These are phyloP conservation scores for Blera fallax DNA, from an alignment of 2,888 invertebrate species.

Conservation along the genomic window DNA sequence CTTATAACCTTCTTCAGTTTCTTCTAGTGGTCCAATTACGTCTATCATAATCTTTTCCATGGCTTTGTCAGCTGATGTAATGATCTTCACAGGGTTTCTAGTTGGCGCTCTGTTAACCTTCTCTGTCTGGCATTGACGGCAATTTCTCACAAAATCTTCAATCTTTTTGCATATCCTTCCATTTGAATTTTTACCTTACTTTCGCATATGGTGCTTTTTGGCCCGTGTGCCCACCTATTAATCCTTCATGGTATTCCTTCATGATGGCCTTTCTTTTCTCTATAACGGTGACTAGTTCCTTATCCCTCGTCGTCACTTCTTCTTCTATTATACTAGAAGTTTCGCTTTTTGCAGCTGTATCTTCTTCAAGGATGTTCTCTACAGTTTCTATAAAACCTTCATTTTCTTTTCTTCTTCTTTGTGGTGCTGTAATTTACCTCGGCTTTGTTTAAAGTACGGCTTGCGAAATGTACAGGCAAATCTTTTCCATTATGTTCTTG, in stretches of 20 bases:
- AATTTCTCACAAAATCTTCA: too few species aligned
- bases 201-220: not conserved
- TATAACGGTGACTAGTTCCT: not conserved
- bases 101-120: constrained; percentile 1
- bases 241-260: not conserved
- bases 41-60: constrained; percentile 24
- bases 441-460: constrained; percentile 11
- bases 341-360: too few species aligned
- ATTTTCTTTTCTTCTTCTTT: too few species aligned
- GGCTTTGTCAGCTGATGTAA: constrained; percentile 10
- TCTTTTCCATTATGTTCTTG: constrained; percentile 11
- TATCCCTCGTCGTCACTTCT: not conserved
- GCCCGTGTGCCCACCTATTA: not conserved
- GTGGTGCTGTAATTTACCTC: constrained; percentile 60
- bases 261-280: not conserved
- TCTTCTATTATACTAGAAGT: too few species aligned
- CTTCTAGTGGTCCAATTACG: constrained; percentile 42
- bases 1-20: constrained; percentile 48
- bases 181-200: too few species aligned
- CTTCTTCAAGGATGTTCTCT: too few species aligned
- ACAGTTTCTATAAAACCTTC: too few species aligned
- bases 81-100: constrained; percentile 14
- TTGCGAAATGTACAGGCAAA: constrained; percentile 37
- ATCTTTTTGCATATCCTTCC: too few species aligned
- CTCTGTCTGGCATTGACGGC: not conserved